Conservation (phyloP, 2,888 invertebrate species). For the Philereme transversata region DNA sequence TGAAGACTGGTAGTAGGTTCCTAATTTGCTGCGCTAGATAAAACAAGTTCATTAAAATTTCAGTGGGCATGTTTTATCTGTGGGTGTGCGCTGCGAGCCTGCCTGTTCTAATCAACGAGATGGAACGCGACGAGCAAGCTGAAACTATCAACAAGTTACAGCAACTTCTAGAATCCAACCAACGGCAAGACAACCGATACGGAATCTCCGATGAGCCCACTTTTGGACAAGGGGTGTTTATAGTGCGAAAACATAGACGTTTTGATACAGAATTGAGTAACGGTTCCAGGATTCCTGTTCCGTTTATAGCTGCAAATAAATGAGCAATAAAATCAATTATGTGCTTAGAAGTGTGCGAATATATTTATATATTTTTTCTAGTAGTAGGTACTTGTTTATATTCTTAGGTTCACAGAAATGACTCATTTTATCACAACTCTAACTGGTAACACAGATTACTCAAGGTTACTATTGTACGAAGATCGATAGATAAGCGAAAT, state of each 20-base stretch:
- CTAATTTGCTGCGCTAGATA: not conserved
- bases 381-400: too few relatives aligned
- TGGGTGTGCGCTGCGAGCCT: constrained; percentile 74
- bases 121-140: constrained; percentile 68
- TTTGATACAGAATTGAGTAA: constrained; percentile 18
- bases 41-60: constrained; percentile 21
- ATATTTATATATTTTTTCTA: too few relatives aligned
- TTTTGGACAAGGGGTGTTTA: constrained; percentile 37
- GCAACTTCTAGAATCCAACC: constrained; percentile 54
- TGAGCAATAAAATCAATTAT: too few relatives aligned
- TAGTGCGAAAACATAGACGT: constrained; percentile 29
- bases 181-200: constrained; percentile 25
- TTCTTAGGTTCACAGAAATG: too few relatives aligned
- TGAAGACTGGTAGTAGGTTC: too few relatives aligned
- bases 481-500: too few relatives aligned
- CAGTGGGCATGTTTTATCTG: constrained; percentile 76
- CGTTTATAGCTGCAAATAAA: constrained; percentile 4
- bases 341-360: too few relatives aligned
- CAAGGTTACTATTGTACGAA: too few relatives aligned
- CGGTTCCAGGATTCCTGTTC: constrained; percentile 26
- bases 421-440: too few relatives aligned
- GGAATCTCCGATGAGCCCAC: constrained; percentile 18
- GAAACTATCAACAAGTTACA: constrained; percentile 62
- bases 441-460: too few relatives aligned
- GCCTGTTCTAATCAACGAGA: constrained; percentile 71